phyloP scores from a whole-genome alignment of 2,888 invertebrate species.

The Drosophila niveifrons region DNA sequence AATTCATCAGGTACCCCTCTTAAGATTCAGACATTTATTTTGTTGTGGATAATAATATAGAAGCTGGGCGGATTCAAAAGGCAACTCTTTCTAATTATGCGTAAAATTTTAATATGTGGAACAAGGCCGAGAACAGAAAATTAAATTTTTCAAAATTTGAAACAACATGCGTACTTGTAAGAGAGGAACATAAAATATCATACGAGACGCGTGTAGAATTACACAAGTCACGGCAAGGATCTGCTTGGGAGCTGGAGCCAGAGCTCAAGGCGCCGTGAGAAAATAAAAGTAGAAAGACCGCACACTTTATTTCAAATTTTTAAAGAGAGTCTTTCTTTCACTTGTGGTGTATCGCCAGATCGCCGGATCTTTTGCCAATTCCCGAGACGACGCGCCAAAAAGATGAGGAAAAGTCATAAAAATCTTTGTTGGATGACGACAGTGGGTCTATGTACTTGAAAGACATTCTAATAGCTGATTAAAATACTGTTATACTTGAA shows the following conservation, averaged over 20 bases:
- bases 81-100: slow-evolving; percentile 51
- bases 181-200: slow-evolving; percentile 55
- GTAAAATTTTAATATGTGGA: slow-evolving; percentile 52
- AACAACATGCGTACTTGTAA: slow-evolving; percentile 57
- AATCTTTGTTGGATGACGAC: slow-evolving; percentile 33
- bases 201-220: slow-evolving; percentile 72
- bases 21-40: slow-evolving; percentile 16
- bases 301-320: slow-evolving; percentile 12
- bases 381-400: slow-evolving; percentile 70
- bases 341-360: slow-evolving; percentile 9
- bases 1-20: too few relatives aligned
- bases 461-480: slow-evolving; percentile 61
- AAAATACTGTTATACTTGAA: slow-evolving; percentile 71
- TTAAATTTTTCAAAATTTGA: slow-evolving; percentile 46
- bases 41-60: slow-evolving; percentile 19
- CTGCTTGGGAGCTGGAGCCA: slow-evolving; percentile 29
- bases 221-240: slow-evolving; percentile 57
- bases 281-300: slow-evolving; percentile 34
- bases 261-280: slow-evolving; percentile 61
- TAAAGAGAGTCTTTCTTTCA: slow-evolving; percentile 60
- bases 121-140: slow-evolving; percentile 44
- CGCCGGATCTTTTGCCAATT: slow-evolving; percentile 56
- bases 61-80: slow-evolving; percentile 5
- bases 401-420: slow-evolving; percentile 59
- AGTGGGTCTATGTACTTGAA: slow-evolving; percentile 45